Percentiles rank a stretch among this genome's conserved stretches.
Evolutionary conservation across 2,797 vertebrate genomes (phyloP).

Genomic region (Lepus oiostolus): DNA sequence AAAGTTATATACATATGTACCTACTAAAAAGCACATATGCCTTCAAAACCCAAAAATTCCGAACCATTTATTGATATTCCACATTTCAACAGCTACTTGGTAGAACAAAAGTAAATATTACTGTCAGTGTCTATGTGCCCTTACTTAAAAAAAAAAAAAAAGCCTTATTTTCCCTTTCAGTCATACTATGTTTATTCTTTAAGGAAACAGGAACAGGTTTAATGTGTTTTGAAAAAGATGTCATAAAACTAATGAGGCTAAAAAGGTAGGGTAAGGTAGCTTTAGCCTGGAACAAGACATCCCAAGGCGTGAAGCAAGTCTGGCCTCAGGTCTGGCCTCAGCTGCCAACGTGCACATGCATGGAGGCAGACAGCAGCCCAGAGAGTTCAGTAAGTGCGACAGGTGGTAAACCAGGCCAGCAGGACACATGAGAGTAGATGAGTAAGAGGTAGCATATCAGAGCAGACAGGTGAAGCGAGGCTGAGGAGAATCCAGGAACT

Average conservation of each 20-base stretch:
- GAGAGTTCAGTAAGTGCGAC: conserved; percentile 64
- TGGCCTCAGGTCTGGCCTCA: neutral
- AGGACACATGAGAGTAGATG: conserved; percentile 8
- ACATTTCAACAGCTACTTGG: neutral
- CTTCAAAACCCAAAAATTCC: neutral
- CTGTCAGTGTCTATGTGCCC: neutral
- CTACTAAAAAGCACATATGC: neutral
- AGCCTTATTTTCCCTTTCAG: neutral
- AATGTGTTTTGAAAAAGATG: neutral
- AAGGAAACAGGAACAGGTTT: neutral
- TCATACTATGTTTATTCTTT: neutral
- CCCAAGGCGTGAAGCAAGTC: neutral
- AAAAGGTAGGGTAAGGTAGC: neutral
- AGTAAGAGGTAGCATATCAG: conserved; percentile 14
- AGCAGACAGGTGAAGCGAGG: conserved; percentile 72
- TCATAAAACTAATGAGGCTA: conserved; percentile 23
- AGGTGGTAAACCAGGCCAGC: conserved; percentile 76
- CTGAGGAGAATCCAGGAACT: conserved; percentile 11
- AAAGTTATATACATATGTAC: neutral
- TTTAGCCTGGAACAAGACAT: conserved; percentile 36
- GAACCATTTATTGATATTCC: neutral
- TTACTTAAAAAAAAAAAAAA: neutral
- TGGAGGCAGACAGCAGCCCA: neutral
- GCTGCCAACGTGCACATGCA: neutral
- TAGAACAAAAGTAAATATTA: conserved; percentile 14